Evolutionary conservation across 2,888 invertebrate species (phyloP).

Genomic region (Adineta ricciae): DNA sequence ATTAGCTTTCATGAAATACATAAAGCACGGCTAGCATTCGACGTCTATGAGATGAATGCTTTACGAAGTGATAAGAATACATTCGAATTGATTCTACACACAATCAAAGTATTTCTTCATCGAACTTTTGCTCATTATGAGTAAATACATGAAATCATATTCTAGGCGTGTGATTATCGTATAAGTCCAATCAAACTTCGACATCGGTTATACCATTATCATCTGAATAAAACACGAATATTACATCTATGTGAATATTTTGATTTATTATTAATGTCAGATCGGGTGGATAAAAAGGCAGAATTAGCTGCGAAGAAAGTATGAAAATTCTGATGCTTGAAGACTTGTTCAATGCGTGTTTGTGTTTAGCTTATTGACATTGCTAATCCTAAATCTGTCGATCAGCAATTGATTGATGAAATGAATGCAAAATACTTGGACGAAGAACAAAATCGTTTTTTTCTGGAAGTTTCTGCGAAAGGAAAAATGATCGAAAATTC

Average conservation of each 20-base stretch:
- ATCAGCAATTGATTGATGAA: neutral
- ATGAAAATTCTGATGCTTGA: too few species aligned
- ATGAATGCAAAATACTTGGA: neutral
- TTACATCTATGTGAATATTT: slow-evolving; percentile 15
- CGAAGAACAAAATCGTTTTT: neutral
- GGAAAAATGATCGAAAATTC: neutral
- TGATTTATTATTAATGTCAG: neutral
- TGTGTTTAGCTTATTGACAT: neutral
- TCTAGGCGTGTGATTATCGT: neutral
- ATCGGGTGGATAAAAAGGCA: neutral
- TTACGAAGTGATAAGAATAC: neutral
- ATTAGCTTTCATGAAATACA: neutral
- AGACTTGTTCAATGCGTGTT: too few species aligned
- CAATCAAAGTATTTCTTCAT: neutral
- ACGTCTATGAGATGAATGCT: neutral
- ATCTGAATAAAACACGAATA: neutral
- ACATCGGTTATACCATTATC: neutral
- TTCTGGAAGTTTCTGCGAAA: neutral
- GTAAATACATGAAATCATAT: neutral
- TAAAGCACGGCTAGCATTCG: neutral
- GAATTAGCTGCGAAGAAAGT: neutral
- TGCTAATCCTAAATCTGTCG: neutral
- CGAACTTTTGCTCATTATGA: too few species aligned
- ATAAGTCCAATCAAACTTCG: neutral
- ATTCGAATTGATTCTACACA: neutral